These are phyloP conservation scores for Karalla daura DNA, from an alignment of 2,797 vertebrate species.

Conservation along the genomic window DNA sequence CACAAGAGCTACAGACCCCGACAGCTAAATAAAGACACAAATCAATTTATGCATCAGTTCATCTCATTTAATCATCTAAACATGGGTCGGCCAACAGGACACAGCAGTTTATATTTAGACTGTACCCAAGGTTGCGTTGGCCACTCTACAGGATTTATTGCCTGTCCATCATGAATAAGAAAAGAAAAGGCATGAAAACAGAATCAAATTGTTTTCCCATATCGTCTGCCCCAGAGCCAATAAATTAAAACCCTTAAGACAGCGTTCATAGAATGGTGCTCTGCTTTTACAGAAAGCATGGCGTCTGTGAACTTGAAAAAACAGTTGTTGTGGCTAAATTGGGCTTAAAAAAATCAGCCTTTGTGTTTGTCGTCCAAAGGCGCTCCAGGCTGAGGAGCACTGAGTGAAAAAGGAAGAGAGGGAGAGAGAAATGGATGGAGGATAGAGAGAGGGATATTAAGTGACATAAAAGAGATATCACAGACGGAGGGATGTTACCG, in stretches of 20 bases:
- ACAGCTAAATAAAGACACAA: too few relatives aligned
- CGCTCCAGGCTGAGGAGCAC: conserved; percentile 41
- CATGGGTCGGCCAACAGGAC: too few relatives aligned
- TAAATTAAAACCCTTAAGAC: conserved; percentile 23
- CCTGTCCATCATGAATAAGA: too few relatives aligned
- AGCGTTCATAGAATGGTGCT: background rate
- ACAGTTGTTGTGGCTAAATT: conserved; percentile 59
- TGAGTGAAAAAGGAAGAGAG: conserved; percentile 36
- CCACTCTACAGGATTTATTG: too few relatives aligned
- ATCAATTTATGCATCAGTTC: too few relatives aligned
- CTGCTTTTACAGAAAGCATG: conserved; percentile 3
- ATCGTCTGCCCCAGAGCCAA: too few relatives aligned
- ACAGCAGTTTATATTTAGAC: too few relatives aligned
- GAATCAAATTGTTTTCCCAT: too few relatives aligned
- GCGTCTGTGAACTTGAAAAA: conserved; percentile 34
- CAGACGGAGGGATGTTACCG: conserved; percentile 61
- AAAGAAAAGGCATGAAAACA: too few relatives aligned
- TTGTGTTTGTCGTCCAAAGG: conserved; percentile 49
- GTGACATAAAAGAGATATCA: conserved; percentile 73
- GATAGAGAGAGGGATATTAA: conserved; percentile 62
- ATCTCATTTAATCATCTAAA: too few relatives aligned
- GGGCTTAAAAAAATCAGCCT: conserved; percentile 66
- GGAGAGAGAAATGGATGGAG: conserved; percentile 42
- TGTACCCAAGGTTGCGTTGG: too few relatives aligned
- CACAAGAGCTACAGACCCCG: too few relatives aligned